Evolutionary conservation across 2,888 invertebrate species (phyloP).

Genomic region (Phyllotreta striolata): DNA sequence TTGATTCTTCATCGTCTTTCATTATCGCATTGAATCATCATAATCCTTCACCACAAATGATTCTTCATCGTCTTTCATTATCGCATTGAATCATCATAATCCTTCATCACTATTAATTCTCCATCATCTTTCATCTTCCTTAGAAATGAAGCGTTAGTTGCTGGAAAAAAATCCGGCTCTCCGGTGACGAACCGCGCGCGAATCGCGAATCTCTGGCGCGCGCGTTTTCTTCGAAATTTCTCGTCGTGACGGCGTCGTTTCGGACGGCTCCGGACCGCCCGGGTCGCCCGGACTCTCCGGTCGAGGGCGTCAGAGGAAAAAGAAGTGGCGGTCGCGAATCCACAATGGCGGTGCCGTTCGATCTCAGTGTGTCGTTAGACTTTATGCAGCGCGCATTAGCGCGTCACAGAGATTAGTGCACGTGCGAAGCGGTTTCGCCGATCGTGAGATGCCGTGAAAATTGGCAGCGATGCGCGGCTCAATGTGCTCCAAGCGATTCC

Average conservation of each 20-base stretch:
- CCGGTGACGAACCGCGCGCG: too few relatives aligned
- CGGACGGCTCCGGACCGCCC: background rate
- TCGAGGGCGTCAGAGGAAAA: constrained; percentile 8
- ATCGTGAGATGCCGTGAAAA: constrained; percentile 54
- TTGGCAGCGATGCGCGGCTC: constrained; percentile 55
- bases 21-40: too few relatives aligned
- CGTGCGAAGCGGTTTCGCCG: constrained; percentile 50
- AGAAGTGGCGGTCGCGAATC: constrained; percentile 16
- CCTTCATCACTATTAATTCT: too few relatives aligned
- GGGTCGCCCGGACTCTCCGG: constrained; percentile 18
- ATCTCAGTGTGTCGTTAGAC: constrained; percentile 30
- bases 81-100: too few relatives aligned
- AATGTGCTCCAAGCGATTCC: constrained; percentile 51
- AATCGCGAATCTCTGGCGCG: too few relatives aligned
- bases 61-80: too few relatives aligned
- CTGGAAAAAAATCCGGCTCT: too few relatives aligned
- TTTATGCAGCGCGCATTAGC: constrained; percentile 24
- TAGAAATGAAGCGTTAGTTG: too few relatives aligned
- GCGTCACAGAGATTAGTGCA: constrained; percentile 13
- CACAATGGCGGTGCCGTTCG: constrained; percentile 18
- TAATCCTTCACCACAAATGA: too few relatives aligned
- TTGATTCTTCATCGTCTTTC: too few relatives aligned
- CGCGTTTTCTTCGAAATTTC: background rate
- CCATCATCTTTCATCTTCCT: too few relatives aligned
- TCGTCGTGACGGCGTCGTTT: too few relatives aligned